Base-by-base conservation (phyloP, 1,140 invertebrate genomes). In the Nomia melanderi region DNA sequence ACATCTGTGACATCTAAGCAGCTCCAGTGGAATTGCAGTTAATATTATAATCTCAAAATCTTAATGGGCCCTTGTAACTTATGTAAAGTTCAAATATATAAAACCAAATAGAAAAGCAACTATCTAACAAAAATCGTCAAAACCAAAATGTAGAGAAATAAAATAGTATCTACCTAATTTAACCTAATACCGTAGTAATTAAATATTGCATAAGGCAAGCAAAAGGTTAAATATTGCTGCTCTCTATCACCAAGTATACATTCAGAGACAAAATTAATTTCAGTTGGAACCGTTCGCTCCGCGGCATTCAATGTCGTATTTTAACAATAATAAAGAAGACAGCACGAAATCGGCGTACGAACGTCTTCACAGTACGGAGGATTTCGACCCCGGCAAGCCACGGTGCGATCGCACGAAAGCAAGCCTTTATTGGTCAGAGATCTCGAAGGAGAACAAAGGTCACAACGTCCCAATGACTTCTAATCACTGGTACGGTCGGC, bases 381-480 rank as follows among this genome's bases (percentile, higher is more conserved):
- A 75, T 41, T 86, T 82, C 56, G 88, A 90, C 78, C 82, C 75
- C n/a, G 77, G 56, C 27, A 88, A 87, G 62, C 44, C 74, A 27
- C 85, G 88, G 27, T 87, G 83, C 72, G 87, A 90, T 82, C 82
- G 84, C 50, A 69, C 77, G 11, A 86, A 81, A 31, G 77, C 59
- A 14, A 71, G 31, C 53, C 66, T 83, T 53, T 83, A 86, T 81
- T 90, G 88, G 88, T n/a, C 60, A 14, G 75, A 73, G 62, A 89
- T 90, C 76, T 72, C 88, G n/a, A 76, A 88, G 29, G 87, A 90
- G 82, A 86, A 88, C 62, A 88, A 85, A 76, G 74, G 54, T 72
- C 84, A 81, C 66, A 81, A 70, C 66, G 81, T 90, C 20, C 73
- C 83, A n/a, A 83, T 86, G 70, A 86, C 82, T 74, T 62, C 83